phyloP scores from a whole-genome alignment of 1,140 invertebrate genomes.

The Bombus turneri region DNA sequence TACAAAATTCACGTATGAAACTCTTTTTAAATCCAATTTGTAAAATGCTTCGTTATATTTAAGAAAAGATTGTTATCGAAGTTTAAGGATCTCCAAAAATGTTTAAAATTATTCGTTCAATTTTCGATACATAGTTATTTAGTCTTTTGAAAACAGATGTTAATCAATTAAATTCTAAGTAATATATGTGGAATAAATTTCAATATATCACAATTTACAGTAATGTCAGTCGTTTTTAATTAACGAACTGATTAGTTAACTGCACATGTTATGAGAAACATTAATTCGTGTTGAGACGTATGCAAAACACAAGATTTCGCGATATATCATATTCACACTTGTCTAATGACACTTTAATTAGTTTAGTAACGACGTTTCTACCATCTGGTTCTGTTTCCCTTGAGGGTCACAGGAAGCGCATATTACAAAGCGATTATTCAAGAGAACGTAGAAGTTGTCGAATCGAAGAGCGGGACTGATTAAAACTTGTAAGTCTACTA shows the following conservation, averaged over 20 bases:
- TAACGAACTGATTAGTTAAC: not conserved
- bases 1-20: too few relatives aligned
- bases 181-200: too few relatives aligned
- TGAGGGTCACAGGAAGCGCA: constrained; percentile 20
- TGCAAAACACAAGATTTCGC: not conserved
- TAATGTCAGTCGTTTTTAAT: not conserved
- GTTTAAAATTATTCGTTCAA: too few relatives aligned
- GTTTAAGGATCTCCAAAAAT: too few relatives aligned
- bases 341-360: constrained; percentile 37
- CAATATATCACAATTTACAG: not conserved
- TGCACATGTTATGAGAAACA: not conserved
- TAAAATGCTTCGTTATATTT: too few relatives aligned
- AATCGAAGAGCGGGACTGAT: constrained; percentile 38
- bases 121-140: too few relatives aligned
- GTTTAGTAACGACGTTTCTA: constrained; percentile 23
- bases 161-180: too few relatives aligned
- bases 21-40: too few relatives aligned
- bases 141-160: too few relatives aligned
- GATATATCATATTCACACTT: not conserved
- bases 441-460: constrained; percentile 30
- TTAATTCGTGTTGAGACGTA: not conserved
- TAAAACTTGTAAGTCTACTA: constrained; percentile 49
- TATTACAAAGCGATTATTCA: constrained; percentile 52
- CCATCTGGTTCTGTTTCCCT: constrained; percentile 7
- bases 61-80: too few relatives aligned